Evolutionary conservation across 2,113 vertebrate genomes (phyloP), one percentile per base, ranked within the genome.

Genomic region (Cranoglanis bouderius): DNA sequence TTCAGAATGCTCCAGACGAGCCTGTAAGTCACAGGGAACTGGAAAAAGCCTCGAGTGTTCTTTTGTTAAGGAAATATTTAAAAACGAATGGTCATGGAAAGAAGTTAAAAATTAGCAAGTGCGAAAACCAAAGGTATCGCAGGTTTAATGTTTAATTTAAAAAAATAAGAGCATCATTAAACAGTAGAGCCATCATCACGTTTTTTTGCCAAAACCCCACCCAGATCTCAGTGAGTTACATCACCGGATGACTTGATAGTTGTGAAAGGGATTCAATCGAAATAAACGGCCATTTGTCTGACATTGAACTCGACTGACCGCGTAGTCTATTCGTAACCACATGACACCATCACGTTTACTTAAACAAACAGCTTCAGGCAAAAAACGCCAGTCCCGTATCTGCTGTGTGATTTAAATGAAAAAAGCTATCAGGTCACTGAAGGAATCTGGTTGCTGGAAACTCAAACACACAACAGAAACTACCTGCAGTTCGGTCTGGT

Each of bases 371-470:
- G n/a, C 10, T 67, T 67, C 14, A 4, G 3, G 1, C 12, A 14
- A 49, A 49, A 67, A 67, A 32, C 63, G 0, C 24, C 61, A 9
- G 35, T 21, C n/a, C 35, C 70, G 8, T 21, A 29, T 46, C 40
- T 6, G 24, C 43, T 14, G 43, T 10, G 74, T 49, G 40, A 29
- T 49, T 46, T 14, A n/a, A 49, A 49, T 49, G 46, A 49, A 77
- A 32, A 80, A 53, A 18, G 43, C n/a, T 32, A 8, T 21, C 77
- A 61, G 82, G 35, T 63, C 82, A 26, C 55, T 46, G 55, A 6
- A 38, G 81, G 53, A 59, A 83, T 78, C 43, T 29, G 26, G 40
- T 18, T 65, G 38, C 82, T 63, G 82, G 59, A 81, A 81, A 81
- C 49, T 53, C 29, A 43, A 84, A 84, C 51, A 82, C 3, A 2